These are phyloP conservation scores for Limenitis camilla DNA, from an alignment of 2,888 invertebrate genomes.

Conservation along the genomic window DNA sequence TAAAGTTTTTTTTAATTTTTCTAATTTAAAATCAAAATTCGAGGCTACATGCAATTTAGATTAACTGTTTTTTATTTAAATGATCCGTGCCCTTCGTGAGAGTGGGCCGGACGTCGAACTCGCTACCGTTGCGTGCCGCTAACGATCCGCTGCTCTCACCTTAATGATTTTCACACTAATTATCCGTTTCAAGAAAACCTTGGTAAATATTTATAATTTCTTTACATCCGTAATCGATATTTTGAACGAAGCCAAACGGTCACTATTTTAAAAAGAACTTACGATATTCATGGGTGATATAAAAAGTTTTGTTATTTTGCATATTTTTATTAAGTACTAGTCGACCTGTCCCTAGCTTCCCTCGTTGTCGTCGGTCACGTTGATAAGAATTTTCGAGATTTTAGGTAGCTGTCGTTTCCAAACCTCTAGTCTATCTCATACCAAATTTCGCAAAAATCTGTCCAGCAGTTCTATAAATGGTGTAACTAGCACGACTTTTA, in stretches of 20 bases:
- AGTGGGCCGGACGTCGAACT: slow-evolving; percentile 42
- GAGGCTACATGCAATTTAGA: slow-evolving; percentile 28
- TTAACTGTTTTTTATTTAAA: slow-evolving; percentile 26
- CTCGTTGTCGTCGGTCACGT: too few relatives aligned
- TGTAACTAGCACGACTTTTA: too few relatives aligned
- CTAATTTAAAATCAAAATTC: slow-evolving; percentile 23
- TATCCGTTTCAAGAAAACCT: slow-evolving; percentile 35
- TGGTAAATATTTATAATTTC: slow-evolving; percentile 21
- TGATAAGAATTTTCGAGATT: too few relatives aligned
- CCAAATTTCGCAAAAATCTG: too few relatives aligned
- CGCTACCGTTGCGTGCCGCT: slow-evolving; percentile 44
- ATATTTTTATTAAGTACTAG: background rate
- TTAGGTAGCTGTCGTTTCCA: too few relatives aligned
- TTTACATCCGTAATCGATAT: slow-evolving; percentile 7
- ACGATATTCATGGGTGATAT: too few relatives aligned
- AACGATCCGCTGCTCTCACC: slow-evolving; percentile 43
- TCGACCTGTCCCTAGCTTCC: too few relatives aligned
- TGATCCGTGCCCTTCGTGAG: slow-evolving; percentile 37
- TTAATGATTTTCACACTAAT: slow-evolving; percentile 52
- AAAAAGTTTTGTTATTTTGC: too few relatives aligned
- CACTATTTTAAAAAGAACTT: background rate
- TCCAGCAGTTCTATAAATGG: too few relatives aligned
- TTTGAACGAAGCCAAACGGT: background rate
- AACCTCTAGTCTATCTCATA: too few relatives aligned
- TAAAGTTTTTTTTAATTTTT: slow-evolving; percentile 19